Evolutionary conservation across 2,888 invertebrate species (phyloP), one percentile per base, ranked within the genome.

Genomic region (Zonitis immaculata): DNA sequence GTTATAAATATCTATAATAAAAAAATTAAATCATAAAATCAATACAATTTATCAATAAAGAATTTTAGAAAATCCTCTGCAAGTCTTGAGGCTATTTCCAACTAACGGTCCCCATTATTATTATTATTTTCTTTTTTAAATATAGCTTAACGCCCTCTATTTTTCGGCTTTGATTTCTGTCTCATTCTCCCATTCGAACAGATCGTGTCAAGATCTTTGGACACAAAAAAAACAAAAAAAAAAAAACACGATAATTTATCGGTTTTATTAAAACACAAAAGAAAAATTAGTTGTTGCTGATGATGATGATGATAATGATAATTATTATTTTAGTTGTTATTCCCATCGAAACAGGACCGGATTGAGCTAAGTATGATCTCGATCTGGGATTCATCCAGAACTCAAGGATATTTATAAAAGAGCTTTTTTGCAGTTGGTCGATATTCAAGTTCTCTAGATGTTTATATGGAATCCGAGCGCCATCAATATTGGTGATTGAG

Each of bases 1-100:
- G 44, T 49, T n/a, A n/a, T 49, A 49, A 49, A 44, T 44, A 49
- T 25, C 44, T 16, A 44, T 30, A 47, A 51, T 47, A n/a, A n/a
- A 47, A 51, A 51, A 47, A 47, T 35, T 35, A 16, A 39, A 25
- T 16, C 26, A n/a, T n/a, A 49, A 39, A 27, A 18, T 35, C 44
- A 28, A 35, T 44, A 22, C 32, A 18, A 47, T 48, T 42, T 43
- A 51, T 51, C 47, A 42, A 51, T 39, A 25, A 51, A 46, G 22
- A 47, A 32, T 42, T 46, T 42, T 16, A 49, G 39, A 48, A 39
- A 42, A 50, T 18, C 12, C 39, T 42, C 51, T 42, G 47, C 42
- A 51, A n/a, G n/a, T n/a, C 35, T 16, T 16, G 3, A 16, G 35
- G 35, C 35, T 35, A 35, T 35, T 16, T 1, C 12, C 30, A 30